phyloP scores from a whole-genome alignment of 2,113 vertebrate species.

The Ctenomys sociabilis region DNA sequence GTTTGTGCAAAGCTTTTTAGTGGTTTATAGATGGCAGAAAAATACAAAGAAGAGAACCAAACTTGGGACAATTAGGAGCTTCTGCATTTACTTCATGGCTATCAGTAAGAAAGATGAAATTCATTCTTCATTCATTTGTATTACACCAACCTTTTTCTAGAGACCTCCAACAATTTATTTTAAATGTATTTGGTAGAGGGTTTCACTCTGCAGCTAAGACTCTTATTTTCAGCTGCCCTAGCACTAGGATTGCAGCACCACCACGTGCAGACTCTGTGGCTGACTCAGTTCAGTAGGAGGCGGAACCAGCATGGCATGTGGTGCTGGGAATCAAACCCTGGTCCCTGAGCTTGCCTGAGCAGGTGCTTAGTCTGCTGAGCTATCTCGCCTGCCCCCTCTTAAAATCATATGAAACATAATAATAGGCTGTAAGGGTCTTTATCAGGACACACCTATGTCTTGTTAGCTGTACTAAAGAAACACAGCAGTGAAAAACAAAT shows the following conservation, averaged over 20 bases:
- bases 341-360: no score
- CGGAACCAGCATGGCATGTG: no score
- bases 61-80: background rate
- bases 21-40: background rate
- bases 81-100: background rate
- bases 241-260: no score
- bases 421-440: conserved; percentile 4
- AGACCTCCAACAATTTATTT: background rate
- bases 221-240: no score
- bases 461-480: background rate
- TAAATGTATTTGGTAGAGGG: no score
- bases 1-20: background rate
- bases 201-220: no score
- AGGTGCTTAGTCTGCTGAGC: no score
- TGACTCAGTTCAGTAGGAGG: no score
- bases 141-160: background rate
- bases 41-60: background rate
- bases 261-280: no score
- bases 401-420: conserved; percentile 44
- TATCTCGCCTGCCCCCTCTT: background rate
- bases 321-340: no score
- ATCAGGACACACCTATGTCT: background rate
- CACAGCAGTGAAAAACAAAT: background rate
- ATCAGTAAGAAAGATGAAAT: background rate
- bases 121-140: background rate